Base-by-base conservation (phyloP, 1,140 invertebrate species). In the Oryctes rhinoceros region DNA sequence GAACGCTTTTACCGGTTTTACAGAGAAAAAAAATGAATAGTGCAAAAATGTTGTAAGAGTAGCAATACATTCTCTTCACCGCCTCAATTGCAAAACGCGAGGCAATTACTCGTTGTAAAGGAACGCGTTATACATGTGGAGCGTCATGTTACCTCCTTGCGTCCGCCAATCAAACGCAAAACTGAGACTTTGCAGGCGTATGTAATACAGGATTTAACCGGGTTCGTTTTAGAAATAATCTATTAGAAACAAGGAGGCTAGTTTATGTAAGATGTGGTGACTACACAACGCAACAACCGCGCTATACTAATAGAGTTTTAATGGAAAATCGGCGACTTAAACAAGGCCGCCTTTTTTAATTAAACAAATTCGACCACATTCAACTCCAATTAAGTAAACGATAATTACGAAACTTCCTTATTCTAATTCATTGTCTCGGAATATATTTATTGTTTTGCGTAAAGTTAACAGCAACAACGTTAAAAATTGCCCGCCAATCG, bases 11-110 rank as follows among this genome's bases (percentile, higher is more conserved):
- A 30, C 65, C 24, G 18, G 65, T 30, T 35, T 44, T 44, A 13
- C 30, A 30, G 2, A 30, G n/a, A 71, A 20, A 71, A 71, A 37
- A 24, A 71, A 20, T 24, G 37, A 24, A 24, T 71, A 71, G 65
- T 24, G 65, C 65, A 71, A 71, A 71, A 71, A 71, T 71, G 65
- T 71, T 24, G 65, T 35, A 71, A 71, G 65, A 71, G 53, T 18
- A 71, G 20, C 24, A 71, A 24, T 71, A 71, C 65, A 71, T 71
- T 24, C 65, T 71, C 65, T 24, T 71, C 13, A 24, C 65, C 65
- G 35, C 65, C 24, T 71, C 65, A 37, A 35, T 71, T 71, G 20
- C 65, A 71, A 71, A 71, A 71, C 65, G 11, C 9, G 65, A 4
- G 20, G 65, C 24, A 71, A 71, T 71, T 37, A 71, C 24, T 15